Base-by-base conservation (phyloP, 2,113 vertebrate species). In the Thunnus maccoyii region DNA sequence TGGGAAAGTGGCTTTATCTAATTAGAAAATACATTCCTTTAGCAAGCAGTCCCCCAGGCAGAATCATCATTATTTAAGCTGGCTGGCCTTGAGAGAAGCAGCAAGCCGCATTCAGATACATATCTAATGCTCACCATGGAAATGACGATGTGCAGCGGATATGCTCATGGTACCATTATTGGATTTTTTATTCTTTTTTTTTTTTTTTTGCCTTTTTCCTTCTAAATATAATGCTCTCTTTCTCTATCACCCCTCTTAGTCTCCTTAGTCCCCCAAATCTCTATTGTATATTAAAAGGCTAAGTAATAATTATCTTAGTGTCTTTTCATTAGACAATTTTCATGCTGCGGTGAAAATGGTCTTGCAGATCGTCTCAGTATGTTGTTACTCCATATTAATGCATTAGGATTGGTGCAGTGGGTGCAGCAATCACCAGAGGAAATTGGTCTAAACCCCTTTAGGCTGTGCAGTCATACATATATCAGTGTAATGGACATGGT, bases 1-100 rank as follows among this genome's bases (percentile, higher is more conserved):
- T 93, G 93, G 86, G 90, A 93, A 94, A 93, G 91, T 92, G 86
- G 90, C 89, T 93, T 94, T 93, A 92, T 94, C 89, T 95, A 94
- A 95, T 95, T 95, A 95, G 92, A 93, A 93, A 94, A 94, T 85
- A 89, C 83, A 91, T 92, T 95, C 92, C 88, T 93, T 92, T 91
- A 93, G 94, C 88, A 85, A 85, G 89, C 84, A 75, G 80, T 91
- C 93, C 93, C 93, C 67, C 51, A 66, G 92, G 94, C 94, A 72
- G 84, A 93, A 91, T 93, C 92, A 90, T 93, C 91, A 91, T 94
- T 93, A 94, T 95, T 94, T 94, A 93, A 93, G 86, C 89, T 92
- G 82, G 82, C 84, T 88, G 88, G 92, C 91, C 94, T 92, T 94
- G 88, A 85, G 92, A 93, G 75, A 83, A 87, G 87, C 85, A 85